Conservation (phyloP, 2,888 invertebrate genomes). For the Gymnocheta viridis region DNA sequence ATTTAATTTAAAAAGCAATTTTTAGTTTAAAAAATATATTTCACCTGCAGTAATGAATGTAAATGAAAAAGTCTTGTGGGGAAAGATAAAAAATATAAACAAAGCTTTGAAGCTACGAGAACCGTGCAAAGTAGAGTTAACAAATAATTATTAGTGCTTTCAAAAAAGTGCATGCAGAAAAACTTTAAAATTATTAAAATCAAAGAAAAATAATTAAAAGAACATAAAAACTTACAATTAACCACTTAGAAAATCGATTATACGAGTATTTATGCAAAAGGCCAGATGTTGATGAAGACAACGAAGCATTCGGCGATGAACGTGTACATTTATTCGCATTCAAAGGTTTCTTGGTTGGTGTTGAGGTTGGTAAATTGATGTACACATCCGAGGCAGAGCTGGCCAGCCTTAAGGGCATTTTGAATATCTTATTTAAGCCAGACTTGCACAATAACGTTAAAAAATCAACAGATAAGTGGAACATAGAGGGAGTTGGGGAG, state of each 20-base stretch:
- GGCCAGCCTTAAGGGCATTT: slow-evolving; percentile 62
- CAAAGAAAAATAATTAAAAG: neutral
- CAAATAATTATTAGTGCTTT: no score
- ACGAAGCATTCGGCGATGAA: slow-evolving; percentile 25
- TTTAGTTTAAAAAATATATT: no score
- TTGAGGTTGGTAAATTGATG: slow-evolving; percentile 51
- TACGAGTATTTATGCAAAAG: slow-evolving; percentile 56
- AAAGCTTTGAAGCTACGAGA: no score
- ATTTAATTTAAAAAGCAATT: no score
- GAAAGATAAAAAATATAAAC: no score
- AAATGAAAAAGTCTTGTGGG: no score
- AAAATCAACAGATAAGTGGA: slow-evolving; percentile 37
- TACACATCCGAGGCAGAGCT: slow-evolving; percentile 48
- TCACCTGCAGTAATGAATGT: no score
- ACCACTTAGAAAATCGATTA: slow-evolving; percentile 61
- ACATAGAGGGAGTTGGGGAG: slow-evolving; percentile 29
- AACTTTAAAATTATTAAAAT: neutral
- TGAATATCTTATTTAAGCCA: slow-evolving; percentile 41
- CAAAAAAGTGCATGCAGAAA: neutral
- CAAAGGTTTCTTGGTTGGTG: slow-evolving; percentile 40
- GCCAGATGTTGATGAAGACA: slow-evolving; percentile 52
- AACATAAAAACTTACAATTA: slow-evolving; percentile 63
- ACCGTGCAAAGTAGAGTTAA: no score
- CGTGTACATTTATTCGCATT: slow-evolving; percentile 27
- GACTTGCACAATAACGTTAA: slow-evolving; percentile 37